A percentile compares a stretch with the other conserved stretches of the same genome.
These are phyloP conservation scores for Listronotus bonariensis DNA, from an alignment of 1,140 invertebrate genomes.

Conservation along the genomic window DNA sequence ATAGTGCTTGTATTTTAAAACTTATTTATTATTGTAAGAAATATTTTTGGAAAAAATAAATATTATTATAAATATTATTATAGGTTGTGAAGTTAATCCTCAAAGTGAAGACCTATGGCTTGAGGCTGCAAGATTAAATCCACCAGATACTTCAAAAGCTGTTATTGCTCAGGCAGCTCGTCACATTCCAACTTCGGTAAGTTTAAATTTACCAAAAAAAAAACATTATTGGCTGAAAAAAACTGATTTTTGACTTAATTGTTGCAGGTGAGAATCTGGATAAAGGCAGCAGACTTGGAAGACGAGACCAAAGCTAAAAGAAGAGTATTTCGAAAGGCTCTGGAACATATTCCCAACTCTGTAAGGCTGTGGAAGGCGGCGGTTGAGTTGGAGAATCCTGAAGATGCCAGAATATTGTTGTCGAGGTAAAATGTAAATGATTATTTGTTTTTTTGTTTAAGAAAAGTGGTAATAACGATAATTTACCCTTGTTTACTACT, in stretches of 20 bases:
- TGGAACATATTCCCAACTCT: constrained; percentile 98
- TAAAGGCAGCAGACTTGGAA: constrained; percentile 98
- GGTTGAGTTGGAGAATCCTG: constrained; percentile 96
- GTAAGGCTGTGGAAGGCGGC: constrained; percentile 98
- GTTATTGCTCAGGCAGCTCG: constrained; percentile 88
- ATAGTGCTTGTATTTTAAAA: too few relatives aligned
- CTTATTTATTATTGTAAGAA: too few relatives aligned
- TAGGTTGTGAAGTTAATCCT: constrained; percentile 93
- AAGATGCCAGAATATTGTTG: constrained; percentile 94
- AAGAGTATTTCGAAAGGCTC: constrained; percentile 89
- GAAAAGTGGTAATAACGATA: too few relatives aligned
- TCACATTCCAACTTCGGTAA: constrained; percentile 82
- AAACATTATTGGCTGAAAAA: neutral
- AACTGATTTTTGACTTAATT: neutral
- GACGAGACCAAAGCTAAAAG: constrained; percentile 92
- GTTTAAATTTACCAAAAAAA: constrained; percentile 11
- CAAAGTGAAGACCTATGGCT: constrained; percentile 98
- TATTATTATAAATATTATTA: too few relatives aligned
- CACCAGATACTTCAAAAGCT: constrained; percentile 90
- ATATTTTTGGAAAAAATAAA: too few relatives aligned
- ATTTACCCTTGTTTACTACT: too few relatives aligned
- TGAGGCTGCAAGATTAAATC: constrained; percentile 93
- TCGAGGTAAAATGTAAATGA: too few relatives aligned
- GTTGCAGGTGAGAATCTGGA: constrained; percentile 84
- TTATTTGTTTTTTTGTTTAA: too few relatives aligned